Conservation (phyloP, 2,797 vertebrate genomes). For the Somateria mollissima region DNA sequence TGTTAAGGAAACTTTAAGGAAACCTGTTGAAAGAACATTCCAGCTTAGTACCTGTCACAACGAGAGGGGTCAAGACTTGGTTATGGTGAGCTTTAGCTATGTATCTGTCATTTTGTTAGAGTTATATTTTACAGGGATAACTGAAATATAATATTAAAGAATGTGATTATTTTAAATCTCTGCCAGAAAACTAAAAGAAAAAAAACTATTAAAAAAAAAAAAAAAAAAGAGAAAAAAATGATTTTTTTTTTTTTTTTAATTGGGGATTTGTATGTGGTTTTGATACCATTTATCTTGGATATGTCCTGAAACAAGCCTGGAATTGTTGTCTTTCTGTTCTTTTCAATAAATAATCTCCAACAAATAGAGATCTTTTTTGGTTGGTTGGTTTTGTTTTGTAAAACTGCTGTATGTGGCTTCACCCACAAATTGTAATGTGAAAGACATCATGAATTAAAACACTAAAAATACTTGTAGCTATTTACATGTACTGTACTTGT, state of each 20-base stretch:
- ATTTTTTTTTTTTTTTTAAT: too few species aligned
- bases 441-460: not conserved
- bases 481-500: not conserved
- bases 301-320: not conserved
- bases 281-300: not conserved
- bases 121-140: not conserved
- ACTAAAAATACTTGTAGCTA: not conserved
- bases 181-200: not conserved
- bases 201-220: too few species aligned
- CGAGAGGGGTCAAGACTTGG: not conserved
- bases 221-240: not conserved
- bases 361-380: not conserved
- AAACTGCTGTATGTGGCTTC: not conserved
- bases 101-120: not conserved
- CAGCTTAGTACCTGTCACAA: not conserved
- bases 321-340: not conserved
- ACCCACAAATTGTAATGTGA: not conserved
- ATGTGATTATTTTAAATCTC: not conserved
- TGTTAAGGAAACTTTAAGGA: not conserved
- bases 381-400: not conserved
- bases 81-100: not conserved
- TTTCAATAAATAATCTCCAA: not conserved
- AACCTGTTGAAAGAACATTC: not conserved
- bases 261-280: not conserved
- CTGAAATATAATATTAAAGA: not conserved